Base-by-base conservation (phyloP, 2,888 invertebrate species). In the Rugalucina vietnamica region DNA sequence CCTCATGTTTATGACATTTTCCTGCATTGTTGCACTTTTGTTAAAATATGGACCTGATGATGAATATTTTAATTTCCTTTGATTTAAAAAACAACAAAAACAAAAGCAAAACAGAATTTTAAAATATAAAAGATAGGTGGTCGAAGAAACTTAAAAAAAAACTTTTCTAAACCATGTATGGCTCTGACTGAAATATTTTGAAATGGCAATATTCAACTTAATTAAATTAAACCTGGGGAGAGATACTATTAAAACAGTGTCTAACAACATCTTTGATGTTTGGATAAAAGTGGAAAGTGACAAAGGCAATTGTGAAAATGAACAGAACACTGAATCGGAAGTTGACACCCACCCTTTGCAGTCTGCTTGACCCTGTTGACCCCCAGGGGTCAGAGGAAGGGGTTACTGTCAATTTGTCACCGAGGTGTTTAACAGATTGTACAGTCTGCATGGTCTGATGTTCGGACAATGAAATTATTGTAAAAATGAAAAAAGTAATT, bases 351-450 rank as follows among this genome's bases (percentile, higher is more conserved):
- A 10, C 4, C 27, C 1, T 18, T 21, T 65, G 12, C 32, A 34
- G 1, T 34, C 18, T 65, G 18, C 12, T 1, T 18, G 34, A 32
- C 65, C 57, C 32, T 65, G 12, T 21, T 65, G 65, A 32, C 8
- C 65, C 65, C 65, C 34, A 34, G 21, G 65, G 65, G 34, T 65
- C 60, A 10, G 24, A 5, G 32, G 29, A 57, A n/a, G 4, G 54
- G 54, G 54, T 54, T 21, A 54, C 10, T 54, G n/a, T 54, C 54
- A 65, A 12, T 65, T 65, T 65, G 65, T 34, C 65, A 65, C 65
- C 65, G 34, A 65, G 18, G 65, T 65, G 65, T 65, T 65, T n/a
- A 65, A 65, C 65, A 65, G 65, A 65, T n/a, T 65, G 65, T 65
- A 14, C 65, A 65, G 8, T 18, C 43, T 43, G 43, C 8, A 43